Percentiles rank a stretch among this genome's conserved stretches.
These are phyloP conservation scores for Coronaproctus castanopsis DNA, from an alignment of 2,888 invertebrate genomes.

Conservation along the genomic window DNA sequence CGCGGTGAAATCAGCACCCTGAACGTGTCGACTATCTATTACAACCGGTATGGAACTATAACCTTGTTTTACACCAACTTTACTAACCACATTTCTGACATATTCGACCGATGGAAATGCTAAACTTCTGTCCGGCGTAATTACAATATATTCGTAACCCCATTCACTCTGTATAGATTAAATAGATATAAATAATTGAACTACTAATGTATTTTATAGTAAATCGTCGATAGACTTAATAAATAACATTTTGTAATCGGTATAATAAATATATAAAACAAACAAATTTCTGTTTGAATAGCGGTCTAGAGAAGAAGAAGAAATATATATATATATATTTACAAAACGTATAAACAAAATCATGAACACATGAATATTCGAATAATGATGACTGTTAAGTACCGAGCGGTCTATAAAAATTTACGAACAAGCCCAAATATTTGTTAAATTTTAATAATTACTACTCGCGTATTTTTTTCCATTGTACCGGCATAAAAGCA, in stretches of 20 bases:
- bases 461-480: too few relatives aligned
- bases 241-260: not conserved
- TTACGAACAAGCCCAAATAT: too few relatives aligned
- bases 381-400: too few relatives aligned
- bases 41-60: constrained; percentile 36
- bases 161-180: constrained; percentile 28
- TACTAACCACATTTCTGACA: constrained; percentile 44
- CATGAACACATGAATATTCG: too few relatives aligned
- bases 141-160: constrained; percentile 35
- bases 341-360: too few relatives aligned
- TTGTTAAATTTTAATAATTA: too few relatives aligned
- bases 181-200: not conserved
- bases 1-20: constrained; percentile 44
- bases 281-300: too few relatives aligned
- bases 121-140: constrained; percentile 40
- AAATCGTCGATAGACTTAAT: not conserved
- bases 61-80: constrained; percentile 41
- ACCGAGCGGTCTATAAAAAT: too few relatives aligned
- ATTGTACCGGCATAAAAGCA: too few relatives aligned
- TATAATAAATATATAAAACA: not conserved
- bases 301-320: too few relatives aligned
- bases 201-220: not conserved
- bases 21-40: constrained; percentile 39
- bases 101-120: constrained; percentile 44
- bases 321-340: too few relatives aligned